phyloP scores from a whole-genome alignment of 2,888 invertebrate genomes.

The Xylota sylvarum region DNA sequence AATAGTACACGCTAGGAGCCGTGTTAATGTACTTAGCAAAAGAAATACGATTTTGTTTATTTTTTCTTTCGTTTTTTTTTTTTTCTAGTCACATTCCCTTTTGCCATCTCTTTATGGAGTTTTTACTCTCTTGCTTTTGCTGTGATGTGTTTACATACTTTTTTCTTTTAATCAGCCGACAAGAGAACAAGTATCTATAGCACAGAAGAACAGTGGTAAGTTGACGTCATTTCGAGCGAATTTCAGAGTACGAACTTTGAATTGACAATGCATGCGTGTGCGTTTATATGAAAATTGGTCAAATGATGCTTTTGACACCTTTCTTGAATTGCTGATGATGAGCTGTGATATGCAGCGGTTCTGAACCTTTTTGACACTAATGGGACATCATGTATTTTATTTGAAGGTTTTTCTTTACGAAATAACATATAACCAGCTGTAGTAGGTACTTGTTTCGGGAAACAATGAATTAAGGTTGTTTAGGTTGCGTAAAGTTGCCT shows the following conservation, averaged over 20 bases:
- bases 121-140: neutral
- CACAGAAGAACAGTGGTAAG: neutral
- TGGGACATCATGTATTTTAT: no score
- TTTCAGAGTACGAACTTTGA: neutral
- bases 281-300: neutral
- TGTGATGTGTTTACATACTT: neutral
- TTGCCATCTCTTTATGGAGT: neutral
- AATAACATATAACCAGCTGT: no score
- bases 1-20: neutral
- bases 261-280: neutral
- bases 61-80: neutral
- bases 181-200: neutral
- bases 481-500: no score
- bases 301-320: neutral
- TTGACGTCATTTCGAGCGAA: neutral
- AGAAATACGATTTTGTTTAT: conserved; percentile 5
- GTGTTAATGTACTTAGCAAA: neutral
- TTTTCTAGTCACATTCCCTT: neutral
- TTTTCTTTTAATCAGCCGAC: neutral
- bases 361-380: no score
- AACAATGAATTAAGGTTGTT: no score
- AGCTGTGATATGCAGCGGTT: neutral
- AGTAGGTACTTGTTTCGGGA: no score
- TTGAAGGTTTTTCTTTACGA: no score
- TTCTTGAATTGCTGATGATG: neutral